Evolutionary conservation across 1,140 invertebrate species (phyloP).

Genomic region (Drosophila saltans): DNA sequence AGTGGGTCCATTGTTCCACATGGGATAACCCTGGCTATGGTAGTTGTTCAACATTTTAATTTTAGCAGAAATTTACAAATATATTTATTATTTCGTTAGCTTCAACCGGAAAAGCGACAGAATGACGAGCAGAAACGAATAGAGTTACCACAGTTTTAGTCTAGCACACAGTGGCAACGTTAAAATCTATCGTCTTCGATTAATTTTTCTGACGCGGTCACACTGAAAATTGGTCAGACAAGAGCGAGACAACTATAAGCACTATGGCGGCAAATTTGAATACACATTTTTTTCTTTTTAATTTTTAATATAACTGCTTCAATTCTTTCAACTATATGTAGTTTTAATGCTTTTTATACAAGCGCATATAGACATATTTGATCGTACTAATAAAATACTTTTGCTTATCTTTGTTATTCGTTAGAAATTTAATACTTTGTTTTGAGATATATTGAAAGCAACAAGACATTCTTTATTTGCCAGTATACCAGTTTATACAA

Average conservation of each 20-base stretch:
- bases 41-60: conserved; percentile 64
- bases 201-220: neutral
- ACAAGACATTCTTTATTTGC: conserved; percentile 25
- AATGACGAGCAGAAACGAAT: conserved; percentile 74
- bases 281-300: neutral
- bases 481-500: conserved; percentile 46
- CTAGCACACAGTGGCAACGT: neutral
- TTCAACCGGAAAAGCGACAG: conserved; percentile 30
- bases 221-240: neutral
- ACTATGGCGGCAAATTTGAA: conserved; percentile 5
- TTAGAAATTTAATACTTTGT: too few relatives aligned
- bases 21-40: conserved; percentile 51
- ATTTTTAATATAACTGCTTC: too few relatives aligned
- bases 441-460: neutral
- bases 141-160: conserved; percentile 20
- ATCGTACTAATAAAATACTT: too few relatives aligned
- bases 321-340: too few relatives aligned
- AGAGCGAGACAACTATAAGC: neutral
- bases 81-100: conserved; percentile 21
- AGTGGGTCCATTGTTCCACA: conserved; percentile 89
- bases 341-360: too few relatives aligned
- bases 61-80: conserved; percentile 13
- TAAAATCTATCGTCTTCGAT: neutral
- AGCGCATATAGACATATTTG: too few relatives aligned
- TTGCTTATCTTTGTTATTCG: too few relatives aligned